These are phyloP conservation scores for Drosophila recens DNA, from an alignment of 2,888 invertebrate genomes.

Conservation along the genomic window DNA sequence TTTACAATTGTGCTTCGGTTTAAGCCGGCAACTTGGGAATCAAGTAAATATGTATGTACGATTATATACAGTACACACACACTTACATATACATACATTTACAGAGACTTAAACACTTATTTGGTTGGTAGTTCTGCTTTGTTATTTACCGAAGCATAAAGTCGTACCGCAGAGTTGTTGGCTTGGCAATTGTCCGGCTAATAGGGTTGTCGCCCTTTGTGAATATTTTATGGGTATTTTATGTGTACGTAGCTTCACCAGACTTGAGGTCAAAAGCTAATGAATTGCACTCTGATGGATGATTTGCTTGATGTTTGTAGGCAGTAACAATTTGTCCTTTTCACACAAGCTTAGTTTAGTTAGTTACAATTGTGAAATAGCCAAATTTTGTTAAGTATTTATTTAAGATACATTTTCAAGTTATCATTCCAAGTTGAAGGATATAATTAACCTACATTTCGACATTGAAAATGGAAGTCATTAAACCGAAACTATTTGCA, in stretches of 20 bases:
- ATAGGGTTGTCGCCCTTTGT: conserved; percentile 30
- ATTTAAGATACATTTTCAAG: background rate
- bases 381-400: background rate
- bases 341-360: background rate
- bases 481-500: conserved; percentile 13
- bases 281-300: conserved; percentile 57
- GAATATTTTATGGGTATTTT: conserved; percentile 54
- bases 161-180: conserved; percentile 23
- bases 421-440: background rate
- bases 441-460: conserved; percentile 3
- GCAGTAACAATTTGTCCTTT: background rate
- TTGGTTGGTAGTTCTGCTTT: conserved; percentile 1
- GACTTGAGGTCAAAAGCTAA: conserved; percentile 55
- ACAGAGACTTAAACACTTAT: background rate
- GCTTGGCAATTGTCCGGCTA: conserved; percentile 16
- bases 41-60: conserved; percentile 6
- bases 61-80: background rate
- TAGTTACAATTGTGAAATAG: background rate
- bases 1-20: background rate
- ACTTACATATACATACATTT: background rate
- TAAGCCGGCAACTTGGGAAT: background rate
- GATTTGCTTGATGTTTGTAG: background rate
- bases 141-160: conserved; percentile 32
- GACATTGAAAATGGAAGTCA: conserved; percentile 1
- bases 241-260: conserved; percentile 6